Conservation (phyloP, 2,113 vertebrate genomes). For the Pangasianodon gigas region DNA sequence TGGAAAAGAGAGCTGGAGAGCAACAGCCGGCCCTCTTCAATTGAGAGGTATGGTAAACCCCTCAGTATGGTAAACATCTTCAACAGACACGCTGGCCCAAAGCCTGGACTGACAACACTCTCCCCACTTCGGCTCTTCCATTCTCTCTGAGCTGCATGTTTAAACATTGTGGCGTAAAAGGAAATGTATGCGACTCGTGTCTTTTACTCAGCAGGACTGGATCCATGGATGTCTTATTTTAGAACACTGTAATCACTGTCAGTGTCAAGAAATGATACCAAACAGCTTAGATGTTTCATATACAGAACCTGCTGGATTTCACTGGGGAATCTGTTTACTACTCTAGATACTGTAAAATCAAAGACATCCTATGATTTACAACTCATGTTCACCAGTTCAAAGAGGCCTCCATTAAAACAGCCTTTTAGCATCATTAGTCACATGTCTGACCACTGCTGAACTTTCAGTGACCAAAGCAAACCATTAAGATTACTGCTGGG, state of each 20-base stretch:
- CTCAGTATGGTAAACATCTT: constrained; percentile 75
- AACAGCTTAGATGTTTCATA: neutral
- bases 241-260: constrained; percentile 18
- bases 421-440: constrained; percentile 11
- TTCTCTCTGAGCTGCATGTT: constrained; percentile 62
- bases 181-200: constrained; percentile 72
- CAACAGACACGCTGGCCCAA: constrained; percentile 58
- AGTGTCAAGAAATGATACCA: constrained; percentile 1
- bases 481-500: neutral
- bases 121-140: constrained; percentile 64
- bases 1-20: constrained; percentile 60
- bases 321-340: neutral
- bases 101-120: constrained; percentile 68
- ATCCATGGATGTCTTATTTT: constrained; percentile 31
- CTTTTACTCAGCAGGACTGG: constrained; percentile 32
- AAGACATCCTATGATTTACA: constrained; percentile 1
- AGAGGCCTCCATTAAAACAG: neutral
- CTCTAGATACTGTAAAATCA: neutral
- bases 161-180: constrained; percentile 78
- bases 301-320: constrained; percentile 7
- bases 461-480: constrained; percentile 24
- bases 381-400: constrained; percentile 1
- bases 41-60: constrained; percentile 46
- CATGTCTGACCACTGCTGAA: constrained; percentile 13
- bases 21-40: constrained; percentile 62